Evolutionary conservation across 2,113 vertebrate genomes (phyloP).

Genomic region (Tor tambroides): DNA sequence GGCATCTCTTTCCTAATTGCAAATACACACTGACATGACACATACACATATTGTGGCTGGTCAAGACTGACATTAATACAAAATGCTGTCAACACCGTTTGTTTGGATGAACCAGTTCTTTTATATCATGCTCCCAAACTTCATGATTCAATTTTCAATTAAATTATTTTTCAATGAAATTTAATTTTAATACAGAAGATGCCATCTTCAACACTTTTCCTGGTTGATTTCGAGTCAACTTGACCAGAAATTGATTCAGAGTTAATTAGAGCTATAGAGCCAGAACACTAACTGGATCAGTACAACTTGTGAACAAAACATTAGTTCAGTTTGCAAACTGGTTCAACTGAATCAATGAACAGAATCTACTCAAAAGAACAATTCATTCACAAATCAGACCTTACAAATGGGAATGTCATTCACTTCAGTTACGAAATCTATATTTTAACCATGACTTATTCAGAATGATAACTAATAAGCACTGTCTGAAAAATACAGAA

Average conservation of each 20-base stretch:
- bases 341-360: not conserved
- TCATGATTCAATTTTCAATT: not conserved
- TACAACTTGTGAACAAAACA: too few relatives aligned
- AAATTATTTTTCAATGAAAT: not conserved
- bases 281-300: too few relatives aligned
- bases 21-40: constrained; percentile 16
- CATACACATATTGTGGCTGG: not conserved
- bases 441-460: not conserved
- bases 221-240: not conserved
- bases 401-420: too few relatives aligned
- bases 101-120: not conserved
- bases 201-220: not conserved
- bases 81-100: not conserved
- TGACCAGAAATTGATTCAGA: not conserved
- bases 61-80: not conserved
- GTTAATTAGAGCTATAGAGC: too few relatives aligned
- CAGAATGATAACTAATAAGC: not conserved
- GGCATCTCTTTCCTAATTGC: not conserved
- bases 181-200: not conserved
- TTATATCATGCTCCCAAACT: not conserved
- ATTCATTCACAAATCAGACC: not conserved
- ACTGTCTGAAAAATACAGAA: too few relatives aligned
- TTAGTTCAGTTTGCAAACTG: not conserved
- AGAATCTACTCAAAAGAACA: not conserved
- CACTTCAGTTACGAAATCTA: not conserved